Percentiles rank a stretch among this genome's conserved stretches.
Conservation (phyloP, 2,113 vertebrate genomes). For the Phrynosoma platyrhinos region DNA sequence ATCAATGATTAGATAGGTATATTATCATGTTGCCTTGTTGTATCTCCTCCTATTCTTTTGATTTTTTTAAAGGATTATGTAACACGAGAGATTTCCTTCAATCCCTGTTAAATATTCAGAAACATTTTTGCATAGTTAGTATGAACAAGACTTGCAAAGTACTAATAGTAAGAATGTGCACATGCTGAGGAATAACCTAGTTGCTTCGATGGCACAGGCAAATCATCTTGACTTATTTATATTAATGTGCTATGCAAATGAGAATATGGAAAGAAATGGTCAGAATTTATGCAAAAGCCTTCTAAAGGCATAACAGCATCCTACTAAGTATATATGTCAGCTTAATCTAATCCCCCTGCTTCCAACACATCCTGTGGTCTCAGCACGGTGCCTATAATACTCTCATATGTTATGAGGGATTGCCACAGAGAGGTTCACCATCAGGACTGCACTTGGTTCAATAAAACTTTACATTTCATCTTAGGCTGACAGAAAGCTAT, state of each 20-base stretch:
- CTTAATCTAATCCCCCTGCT: slow-evolving; percentile 73
- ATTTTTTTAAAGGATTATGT: slow-evolving; percentile 54
- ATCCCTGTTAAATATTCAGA: slow-evolving; percentile 68
- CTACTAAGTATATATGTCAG: slow-evolving; percentile 74
- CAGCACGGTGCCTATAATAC: slow-evolving; percentile 66
- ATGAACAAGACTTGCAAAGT: slow-evolving; percentile 64
- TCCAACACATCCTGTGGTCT: slow-evolving; percentile 60
- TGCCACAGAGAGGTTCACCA: slow-evolving; percentile 67
- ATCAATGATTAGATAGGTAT: slow-evolving; percentile 19
- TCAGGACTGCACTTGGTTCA: slow-evolving; percentile 57
- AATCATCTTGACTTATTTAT: slow-evolving; percentile 66
- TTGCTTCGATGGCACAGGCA: slow-evolving; percentile 55
- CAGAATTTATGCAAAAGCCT: slow-evolving; percentile 76
- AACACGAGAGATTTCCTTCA: slow-evolving; percentile 52
- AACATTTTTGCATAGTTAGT: slow-evolving; percentile 65
- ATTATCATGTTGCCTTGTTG: neutral
- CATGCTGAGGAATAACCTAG: slow-evolving; percentile 61
- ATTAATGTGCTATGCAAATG: slow-evolving; percentile 71
- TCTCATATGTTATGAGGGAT: slow-evolving; percentile 61
- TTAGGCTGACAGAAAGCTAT: slow-evolving; percentile 70
- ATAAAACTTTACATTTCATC: slow-evolving; percentile 68
- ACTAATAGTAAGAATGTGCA: slow-evolving; percentile 62
- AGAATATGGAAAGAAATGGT: slow-evolving; percentile 69
- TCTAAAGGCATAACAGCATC: slow-evolving; percentile 69
- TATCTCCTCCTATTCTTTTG: slow-evolving; percentile 41